phyloP scores from a whole-genome alignment of 2,888 invertebrate species.

The Philonicus albiceps region DNA sequence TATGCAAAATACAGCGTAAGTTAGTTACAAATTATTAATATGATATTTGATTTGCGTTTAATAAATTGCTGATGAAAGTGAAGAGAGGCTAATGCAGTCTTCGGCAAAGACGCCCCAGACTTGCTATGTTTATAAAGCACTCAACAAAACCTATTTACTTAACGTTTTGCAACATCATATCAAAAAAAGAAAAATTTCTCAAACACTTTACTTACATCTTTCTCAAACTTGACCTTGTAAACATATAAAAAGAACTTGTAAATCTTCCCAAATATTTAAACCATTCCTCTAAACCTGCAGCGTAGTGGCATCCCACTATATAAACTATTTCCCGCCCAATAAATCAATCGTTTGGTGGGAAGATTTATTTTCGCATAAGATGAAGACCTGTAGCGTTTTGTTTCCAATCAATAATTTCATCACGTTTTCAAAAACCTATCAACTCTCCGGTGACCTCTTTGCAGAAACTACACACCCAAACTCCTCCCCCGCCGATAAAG shows the following conservation, averaged over 20 bases:
- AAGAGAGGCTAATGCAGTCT: not conserved
- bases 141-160: not conserved
- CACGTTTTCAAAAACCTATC: constrained; percentile 16
- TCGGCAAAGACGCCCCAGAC: not conserved
- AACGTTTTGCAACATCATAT: not conserved
- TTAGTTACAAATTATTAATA: not conserved
- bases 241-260: not conserved
- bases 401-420: not conserved
- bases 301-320: not conserved
- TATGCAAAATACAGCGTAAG: too few relatives aligned
- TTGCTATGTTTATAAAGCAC: not conserved
- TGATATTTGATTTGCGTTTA: not conserved
- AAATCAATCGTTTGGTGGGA: not conserved
- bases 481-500: not conserved
- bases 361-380: not conserved
- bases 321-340: not conserved
- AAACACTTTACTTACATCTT: not conserved
- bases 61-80: not conserved
- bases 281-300: not conserved
- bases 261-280: not conserved
- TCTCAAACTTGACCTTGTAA: not conserved
- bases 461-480: not conserved
- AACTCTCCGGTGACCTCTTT: not conserved
- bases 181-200: not conserved
- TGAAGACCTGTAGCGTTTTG: not conserved